Percentiles rank a stretch among this genome's conserved stretches.
Evolutionary conservation across 2,113 vertebrate species (phyloP).

Genomic region (Hipposideros armiger): DNA sequence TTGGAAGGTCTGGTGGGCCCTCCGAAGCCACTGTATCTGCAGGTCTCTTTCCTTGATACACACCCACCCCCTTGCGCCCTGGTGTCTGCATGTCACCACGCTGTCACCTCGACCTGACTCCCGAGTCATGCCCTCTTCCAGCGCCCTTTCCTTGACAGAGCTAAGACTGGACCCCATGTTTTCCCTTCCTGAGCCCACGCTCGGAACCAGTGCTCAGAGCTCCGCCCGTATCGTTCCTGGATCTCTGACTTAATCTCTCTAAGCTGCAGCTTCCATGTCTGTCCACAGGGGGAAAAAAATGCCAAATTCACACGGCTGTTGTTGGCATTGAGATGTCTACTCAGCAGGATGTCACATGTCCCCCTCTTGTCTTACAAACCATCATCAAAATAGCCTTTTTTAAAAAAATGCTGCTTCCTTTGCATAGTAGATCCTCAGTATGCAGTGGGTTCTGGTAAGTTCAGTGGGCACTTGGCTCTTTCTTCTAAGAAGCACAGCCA

Average conservation of each 20-base stretch:
- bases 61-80: fast-evolving
- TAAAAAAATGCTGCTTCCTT: neutral
- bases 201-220: neutral
- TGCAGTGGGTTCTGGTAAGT: neutral
- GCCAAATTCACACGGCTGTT: neutral
- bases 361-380: neutral
- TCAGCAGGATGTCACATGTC: neutral
- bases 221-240: neutral
- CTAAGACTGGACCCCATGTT: neutral
- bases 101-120: too few relatives aligned
- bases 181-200: neutral
- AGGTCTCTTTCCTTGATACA: neutral
- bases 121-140: too few relatives aligned
- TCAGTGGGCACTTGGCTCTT: neutral
- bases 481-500: conserved; percentile 2
- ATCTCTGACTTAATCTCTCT: neutral
- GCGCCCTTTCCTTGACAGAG: neutral
- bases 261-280: neutral
- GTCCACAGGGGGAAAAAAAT: neutral
- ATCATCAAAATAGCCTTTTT: neutral
- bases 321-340: neutral
- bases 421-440: neutral
- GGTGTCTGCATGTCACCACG: fast-evolving
- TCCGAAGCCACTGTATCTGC: neutral
- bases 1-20: neutral